Percentiles rank a stretch among this genome's conserved stretches.
Evolutionary conservation across 1,140 invertebrate species (phyloP).

Genomic region (Drosophila ogumai): DNA sequence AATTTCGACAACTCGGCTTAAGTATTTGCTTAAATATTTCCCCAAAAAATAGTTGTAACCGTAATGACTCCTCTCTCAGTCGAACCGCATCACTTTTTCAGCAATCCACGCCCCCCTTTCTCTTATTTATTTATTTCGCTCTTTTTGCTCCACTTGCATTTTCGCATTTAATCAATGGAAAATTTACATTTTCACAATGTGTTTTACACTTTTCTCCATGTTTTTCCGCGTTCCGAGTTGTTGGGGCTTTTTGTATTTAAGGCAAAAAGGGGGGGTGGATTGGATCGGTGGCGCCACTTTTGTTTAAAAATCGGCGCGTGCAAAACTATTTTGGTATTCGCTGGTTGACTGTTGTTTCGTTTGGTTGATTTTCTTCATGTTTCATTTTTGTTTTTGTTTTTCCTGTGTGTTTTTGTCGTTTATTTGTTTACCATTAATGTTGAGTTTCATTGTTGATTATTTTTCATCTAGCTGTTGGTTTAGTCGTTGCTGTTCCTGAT

Average conservation of each 20-base stretch:
- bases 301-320: constrained; percentile 50
- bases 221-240: constrained; percentile 29
- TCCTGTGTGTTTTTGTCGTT: constrained; percentile 4
- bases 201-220: constrained; percentile 74
- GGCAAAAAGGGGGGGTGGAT: background rate
- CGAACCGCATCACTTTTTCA: background rate
- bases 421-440: constrained; percentile 25
- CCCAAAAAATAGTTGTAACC: constrained; percentile 26
- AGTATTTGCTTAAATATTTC: constrained; percentile 28
- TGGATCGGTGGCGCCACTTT: constrained; percentile 27
- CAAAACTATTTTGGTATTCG: constrained; percentile 36
- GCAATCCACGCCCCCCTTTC: background rate
- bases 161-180: constrained; percentile 71
- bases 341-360: constrained; percentile 51
- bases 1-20: constrained; percentile 11
- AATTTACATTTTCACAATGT: constrained; percentile 76
- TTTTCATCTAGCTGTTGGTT: background rate
- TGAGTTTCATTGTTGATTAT: constrained; percentile 8
- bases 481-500: background rate
- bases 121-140: constrained; percentile 2
- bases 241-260: constrained; percentile 21
- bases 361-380: constrained; percentile 6
- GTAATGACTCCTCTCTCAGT: constrained; percentile 23
- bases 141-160: constrained; percentile 40
- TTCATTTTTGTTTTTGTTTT: constrained; percentile 4